phyloP scores from a whole-genome alignment of 2,113 vertebrate genomes.

The Aplodontia rufa region DNA sequence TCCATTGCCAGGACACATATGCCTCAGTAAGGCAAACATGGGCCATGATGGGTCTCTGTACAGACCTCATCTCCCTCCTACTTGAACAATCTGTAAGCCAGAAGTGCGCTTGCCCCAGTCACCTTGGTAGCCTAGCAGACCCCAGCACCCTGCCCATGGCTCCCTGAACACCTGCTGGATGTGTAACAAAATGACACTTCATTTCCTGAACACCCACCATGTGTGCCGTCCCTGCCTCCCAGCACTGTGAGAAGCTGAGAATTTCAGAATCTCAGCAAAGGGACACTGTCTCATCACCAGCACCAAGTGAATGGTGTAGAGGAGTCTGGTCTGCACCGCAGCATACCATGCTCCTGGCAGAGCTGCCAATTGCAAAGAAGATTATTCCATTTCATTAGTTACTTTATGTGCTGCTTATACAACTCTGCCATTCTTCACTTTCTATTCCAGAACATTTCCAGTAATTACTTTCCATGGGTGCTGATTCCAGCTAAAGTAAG shows the following conservation, averaged over 20 bases:
- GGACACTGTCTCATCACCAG: neutral
- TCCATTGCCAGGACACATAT: neutral
- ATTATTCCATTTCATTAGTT: conserved; percentile 44
- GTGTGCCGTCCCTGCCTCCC: neutral
- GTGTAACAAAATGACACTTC: no score
- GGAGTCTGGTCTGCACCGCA: no score
- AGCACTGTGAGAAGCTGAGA: neutral
- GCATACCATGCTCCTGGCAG: neutral
- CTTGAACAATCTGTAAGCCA: neutral
- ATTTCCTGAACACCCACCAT: fast-evolving
- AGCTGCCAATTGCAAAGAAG: neutral
- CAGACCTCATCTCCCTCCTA: neutral
- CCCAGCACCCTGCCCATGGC: neutral
- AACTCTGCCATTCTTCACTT: neutral
- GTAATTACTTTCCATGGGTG: neutral
- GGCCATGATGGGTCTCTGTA: neutral
- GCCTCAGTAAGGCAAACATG: neutral
- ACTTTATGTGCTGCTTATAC: neutral
- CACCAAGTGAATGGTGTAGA: neutral
- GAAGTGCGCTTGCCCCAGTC: neutral
- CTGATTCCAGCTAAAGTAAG: neutral
- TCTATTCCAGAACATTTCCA: neutral
- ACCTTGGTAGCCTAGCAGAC: neutral
- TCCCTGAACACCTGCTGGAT: neutral
- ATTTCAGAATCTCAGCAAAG: neutral